Evolutionary conservation across 1,140 invertebrate species (phyloP).

Genomic region (Cotesia chilonis): DNA sequence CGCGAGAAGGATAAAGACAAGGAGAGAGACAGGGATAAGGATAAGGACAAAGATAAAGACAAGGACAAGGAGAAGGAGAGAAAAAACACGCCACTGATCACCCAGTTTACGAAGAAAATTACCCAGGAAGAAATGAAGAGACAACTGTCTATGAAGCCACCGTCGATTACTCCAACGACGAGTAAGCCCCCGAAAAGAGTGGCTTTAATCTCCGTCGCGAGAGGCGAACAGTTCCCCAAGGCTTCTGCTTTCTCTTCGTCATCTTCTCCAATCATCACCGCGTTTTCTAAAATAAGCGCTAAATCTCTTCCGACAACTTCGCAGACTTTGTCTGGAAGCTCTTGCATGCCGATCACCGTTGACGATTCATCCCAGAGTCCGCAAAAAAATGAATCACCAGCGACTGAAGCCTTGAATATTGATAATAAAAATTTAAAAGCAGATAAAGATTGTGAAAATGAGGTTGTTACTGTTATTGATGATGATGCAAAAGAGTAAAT

Average conservation of each 20-base stretch:
- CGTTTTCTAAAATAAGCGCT: constrained; percentile 17
- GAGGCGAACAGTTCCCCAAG: constrained; percentile 51
- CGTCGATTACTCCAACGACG: background rate
- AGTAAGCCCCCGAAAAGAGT: constrained; percentile 53
- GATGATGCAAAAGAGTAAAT: too few relatives aligned
- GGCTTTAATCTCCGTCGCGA: constrained; percentile 52
- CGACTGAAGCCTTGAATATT: background rate
- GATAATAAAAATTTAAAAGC: too few relatives aligned
- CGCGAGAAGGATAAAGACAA: constrained; percentile 43
- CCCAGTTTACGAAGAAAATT: constrained; percentile 69
- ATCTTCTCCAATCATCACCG: constrained; percentile 17
- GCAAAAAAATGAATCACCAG: background rate
- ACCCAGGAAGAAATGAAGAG: constrained; percentile 65
- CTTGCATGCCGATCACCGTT: constrained; percentile 21
- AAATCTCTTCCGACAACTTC: background rate
- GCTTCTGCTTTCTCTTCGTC: constrained; percentile 11
- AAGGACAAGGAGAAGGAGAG: constrained; percentile 55
- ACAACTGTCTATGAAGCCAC: constrained; percentile 51
- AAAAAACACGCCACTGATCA: constrained; percentile 65
- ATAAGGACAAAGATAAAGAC: constrained; percentile 45
- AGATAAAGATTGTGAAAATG: too few relatives aligned
- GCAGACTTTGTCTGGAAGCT: too few relatives aligned
- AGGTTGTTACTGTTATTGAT: too few relatives aligned
- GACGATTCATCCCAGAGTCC: constrained; percentile 26
- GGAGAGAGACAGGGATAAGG: constrained; percentile 39